phyloP scores from a whole-genome alignment of 2,888 invertebrate species.

The Synanthedon tipuliformis region DNA sequence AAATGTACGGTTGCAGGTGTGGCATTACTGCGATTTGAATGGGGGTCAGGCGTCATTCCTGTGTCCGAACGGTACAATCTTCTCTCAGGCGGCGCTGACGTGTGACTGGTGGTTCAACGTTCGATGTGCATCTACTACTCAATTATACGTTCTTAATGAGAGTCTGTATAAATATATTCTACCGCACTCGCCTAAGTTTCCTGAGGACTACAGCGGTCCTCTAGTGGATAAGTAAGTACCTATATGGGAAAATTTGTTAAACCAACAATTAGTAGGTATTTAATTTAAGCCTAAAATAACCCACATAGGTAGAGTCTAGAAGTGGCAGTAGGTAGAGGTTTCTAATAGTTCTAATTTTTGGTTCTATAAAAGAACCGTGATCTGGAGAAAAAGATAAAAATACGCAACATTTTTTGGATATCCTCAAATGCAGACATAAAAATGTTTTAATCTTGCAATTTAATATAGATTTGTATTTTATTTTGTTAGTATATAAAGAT shows the following conservation, averaged over 20 bases:
- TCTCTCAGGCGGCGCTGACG: constrained; percentile 88
- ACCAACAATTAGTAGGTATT: too few species aligned
- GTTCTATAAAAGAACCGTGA: too few species aligned
- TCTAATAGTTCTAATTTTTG: background rate
- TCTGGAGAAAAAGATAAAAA: too few species aligned
- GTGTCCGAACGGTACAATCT: constrained; percentile 91
- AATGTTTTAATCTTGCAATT: too few species aligned
- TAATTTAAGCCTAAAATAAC: too few species aligned
- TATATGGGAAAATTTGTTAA: background rate
- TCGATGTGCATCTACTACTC: constrained; percentile 83
- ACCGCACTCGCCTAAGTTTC: constrained; percentile 88
- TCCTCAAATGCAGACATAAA: too few species aligned
- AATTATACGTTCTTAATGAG: constrained; percentile 89
- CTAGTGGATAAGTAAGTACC: constrained; percentile 85
- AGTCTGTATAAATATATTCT: constrained; percentile 89
- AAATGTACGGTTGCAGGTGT: constrained; percentile 70
- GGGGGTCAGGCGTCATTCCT: constrained; percentile 91
- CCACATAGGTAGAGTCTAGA: background rate
- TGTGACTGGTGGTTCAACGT: constrained; percentile 97
- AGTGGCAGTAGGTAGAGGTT: background rate
- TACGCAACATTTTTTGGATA: too few species aligned
- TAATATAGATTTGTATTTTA: too few species aligned
- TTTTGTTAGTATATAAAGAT: too few species aligned
- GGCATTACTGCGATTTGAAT: constrained; percentile 93
- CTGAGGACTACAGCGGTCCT: constrained; percentile 90